phyloP scores from a whole-genome alignment of 2,888 invertebrate species.

The Rhynchonema sp. region DNA sequence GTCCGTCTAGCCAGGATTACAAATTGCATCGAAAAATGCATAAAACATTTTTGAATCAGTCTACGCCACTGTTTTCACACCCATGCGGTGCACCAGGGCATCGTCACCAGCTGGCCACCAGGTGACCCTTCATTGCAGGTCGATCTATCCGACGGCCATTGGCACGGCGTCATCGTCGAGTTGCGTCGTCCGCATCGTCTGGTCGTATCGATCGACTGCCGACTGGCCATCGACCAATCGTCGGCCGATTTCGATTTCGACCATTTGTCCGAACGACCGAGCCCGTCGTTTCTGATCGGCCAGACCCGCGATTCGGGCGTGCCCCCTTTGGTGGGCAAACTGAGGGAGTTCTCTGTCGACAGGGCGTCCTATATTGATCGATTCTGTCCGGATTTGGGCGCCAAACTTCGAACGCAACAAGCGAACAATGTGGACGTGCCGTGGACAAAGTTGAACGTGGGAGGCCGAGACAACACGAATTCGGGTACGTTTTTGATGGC shows the following conservation, averaged over 20 bases:
- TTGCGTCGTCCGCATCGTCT: not conserved
- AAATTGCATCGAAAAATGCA: too few relatives aligned
- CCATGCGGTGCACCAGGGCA: too few relatives aligned
- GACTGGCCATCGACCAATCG: not conserved
- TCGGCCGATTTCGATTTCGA: not conserved
- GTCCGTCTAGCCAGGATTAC: too few relatives aligned
- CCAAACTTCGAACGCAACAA: too few relatives aligned
- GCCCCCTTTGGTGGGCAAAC: not conserved
- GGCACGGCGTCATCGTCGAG: not conserved
- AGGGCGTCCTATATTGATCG: not conserved
- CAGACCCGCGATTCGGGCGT: not conserved
- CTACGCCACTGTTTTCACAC: too few relatives aligned
- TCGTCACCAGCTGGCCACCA: too few relatives aligned
- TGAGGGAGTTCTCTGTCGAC: not conserved
- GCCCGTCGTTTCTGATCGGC: not conserved
- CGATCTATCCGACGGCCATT: not conserved
- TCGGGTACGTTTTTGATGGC: too few relatives aligned
- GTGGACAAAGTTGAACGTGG: too few relatives aligned
- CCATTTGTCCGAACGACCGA: not conserved
- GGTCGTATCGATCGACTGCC: not conserved
- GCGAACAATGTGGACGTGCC: too few relatives aligned
- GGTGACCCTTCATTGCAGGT: not conserved
- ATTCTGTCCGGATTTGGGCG: not conserved
- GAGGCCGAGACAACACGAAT: too few relatives aligned
- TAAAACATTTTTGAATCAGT: too few relatives aligned